phyloP scores from a whole-genome alignment of 2,113 vertebrate species.

The Microcebus murinus region DNA sequence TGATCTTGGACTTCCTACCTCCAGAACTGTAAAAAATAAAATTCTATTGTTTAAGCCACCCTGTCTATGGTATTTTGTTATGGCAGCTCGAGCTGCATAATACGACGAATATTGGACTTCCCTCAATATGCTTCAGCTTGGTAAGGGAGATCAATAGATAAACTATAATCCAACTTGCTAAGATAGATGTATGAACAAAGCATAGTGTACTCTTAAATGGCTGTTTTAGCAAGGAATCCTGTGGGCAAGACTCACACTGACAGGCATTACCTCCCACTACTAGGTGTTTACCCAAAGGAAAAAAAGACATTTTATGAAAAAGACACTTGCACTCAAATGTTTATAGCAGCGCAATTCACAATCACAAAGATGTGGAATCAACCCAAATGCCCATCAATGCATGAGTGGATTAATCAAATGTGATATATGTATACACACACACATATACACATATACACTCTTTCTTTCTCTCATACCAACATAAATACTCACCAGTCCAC shows the following conservation, averaged over 20 bases:
- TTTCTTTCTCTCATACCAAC: neutral
- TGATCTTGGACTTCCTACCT: neutral
- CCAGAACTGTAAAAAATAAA: neutral
- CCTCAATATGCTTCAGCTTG: neutral
- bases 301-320: too few relatives aligned
- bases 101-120: neutral
- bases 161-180: neutral
- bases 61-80: neutral
- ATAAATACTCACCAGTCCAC: neutral
- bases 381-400: too few relatives aligned
- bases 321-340: too few relatives aligned
- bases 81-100: neutral
- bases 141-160: neutral
- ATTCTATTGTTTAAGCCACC: neutral
- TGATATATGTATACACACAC: too few relatives aligned
- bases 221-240: neutral
- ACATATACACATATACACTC: too few relatives aligned
- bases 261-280: too few relatives aligned
- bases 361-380: too few relatives aligned
- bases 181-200: neutral
- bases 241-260: neutral
- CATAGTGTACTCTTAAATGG: neutral
- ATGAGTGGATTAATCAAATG: too few relatives aligned
- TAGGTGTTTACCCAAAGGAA: too few relatives aligned
- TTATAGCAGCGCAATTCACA: too few relatives aligned